Conservation (phyloP, 2,797 vertebrate species). For the Streptopelia turtur region DNA sequence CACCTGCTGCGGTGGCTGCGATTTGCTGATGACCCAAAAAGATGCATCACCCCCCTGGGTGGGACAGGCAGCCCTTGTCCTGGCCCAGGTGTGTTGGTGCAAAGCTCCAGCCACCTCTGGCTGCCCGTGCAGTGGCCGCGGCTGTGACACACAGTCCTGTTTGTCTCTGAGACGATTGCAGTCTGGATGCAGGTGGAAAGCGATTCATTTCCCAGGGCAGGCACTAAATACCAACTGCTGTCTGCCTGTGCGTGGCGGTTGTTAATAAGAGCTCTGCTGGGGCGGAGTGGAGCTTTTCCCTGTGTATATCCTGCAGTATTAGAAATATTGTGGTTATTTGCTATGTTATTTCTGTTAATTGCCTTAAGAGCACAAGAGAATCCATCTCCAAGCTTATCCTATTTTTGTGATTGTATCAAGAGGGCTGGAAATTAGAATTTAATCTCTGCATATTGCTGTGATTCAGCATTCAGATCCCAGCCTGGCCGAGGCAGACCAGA, state of each 20-base stretch:
- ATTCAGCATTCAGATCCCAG: background rate
- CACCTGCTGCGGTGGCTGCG: background rate
- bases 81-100: accelerated
- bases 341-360: background rate
- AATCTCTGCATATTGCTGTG: background rate
- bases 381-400: background rate
- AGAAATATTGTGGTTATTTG: background rate
- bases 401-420: background rate
- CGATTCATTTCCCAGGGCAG: background rate
- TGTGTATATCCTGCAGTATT: background rate
- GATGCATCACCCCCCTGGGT: background rate
- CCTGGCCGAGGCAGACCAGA: background rate
- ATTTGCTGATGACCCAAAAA: background rate
- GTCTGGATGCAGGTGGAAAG: background rate
- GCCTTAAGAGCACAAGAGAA: background rate
- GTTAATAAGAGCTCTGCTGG: background rate
- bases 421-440: background rate
- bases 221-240: background rate
- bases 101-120: background rate
- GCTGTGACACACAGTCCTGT: background rate
- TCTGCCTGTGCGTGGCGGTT: background rate
- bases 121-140: background rate
- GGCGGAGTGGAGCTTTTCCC: background rate
- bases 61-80: background rate
- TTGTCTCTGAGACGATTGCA: background rate